A percentile compares a stretch with the other conserved stretches of the same genome.
phyloP scores from a whole-genome alignment of 2,797 vertebrate genomes.

The Setipinna tenuifilis region DNA sequence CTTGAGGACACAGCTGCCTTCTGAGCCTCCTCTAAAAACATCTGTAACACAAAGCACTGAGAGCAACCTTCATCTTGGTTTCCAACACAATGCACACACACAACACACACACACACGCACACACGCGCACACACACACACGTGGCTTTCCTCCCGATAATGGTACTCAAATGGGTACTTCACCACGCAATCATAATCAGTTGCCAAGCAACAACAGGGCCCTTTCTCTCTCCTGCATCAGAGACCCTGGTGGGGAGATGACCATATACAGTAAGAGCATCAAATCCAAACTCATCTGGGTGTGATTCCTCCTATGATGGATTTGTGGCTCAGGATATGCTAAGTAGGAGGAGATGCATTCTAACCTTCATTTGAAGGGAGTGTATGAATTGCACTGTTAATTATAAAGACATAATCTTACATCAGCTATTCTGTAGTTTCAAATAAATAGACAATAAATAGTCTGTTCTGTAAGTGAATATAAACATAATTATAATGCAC shows the following conservation, averaged over 20 bases:
- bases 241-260: slow-evolving; percentile 56
- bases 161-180: slow-evolving; percentile 79
- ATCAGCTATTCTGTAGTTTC: background rate
- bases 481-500: background rate
- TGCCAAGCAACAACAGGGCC: slow-evolving; percentile 63
- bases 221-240: slow-evolving; percentile 53
- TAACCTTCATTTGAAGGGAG: background rate
- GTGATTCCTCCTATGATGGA: background rate
- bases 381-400: background rate
- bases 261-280: slow-evolving; percentile 48
- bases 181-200: slow-evolving; percentile 71
- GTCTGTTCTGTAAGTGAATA: background rate
- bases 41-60: slow-evolving; percentile 10
- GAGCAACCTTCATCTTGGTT: background rate
- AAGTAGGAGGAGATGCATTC: background rate
- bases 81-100: background rate
- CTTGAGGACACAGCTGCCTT: slow-evolving; percentile 5
- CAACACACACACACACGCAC: background rate
- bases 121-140: slow-evolving; percentile 41
- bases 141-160: slow-evolving; percentile 67
- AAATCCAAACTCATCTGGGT: slow-evolving; percentile 8
- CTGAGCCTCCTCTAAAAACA: slow-evolving; percentile 10
- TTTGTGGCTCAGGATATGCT: background rate
- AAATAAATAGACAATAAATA: background rate
- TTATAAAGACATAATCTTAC: background rate